phyloP scores from a whole-genome alignment of 1,140 invertebrate genomes.

The Hyphantria cunea region DNA sequence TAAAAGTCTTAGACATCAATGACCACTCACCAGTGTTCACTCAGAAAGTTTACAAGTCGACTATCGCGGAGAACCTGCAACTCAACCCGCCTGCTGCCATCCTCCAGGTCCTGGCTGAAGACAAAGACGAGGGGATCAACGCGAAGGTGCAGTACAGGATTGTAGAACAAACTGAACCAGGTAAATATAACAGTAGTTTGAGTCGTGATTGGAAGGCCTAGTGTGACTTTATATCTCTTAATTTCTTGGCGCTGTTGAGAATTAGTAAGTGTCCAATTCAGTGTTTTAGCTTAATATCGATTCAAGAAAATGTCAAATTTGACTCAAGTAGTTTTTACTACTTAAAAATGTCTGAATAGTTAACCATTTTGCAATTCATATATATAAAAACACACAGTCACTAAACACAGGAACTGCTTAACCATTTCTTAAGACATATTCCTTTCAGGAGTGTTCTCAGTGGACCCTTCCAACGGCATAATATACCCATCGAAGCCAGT shows the following conservation, averaged over 20 bases:
- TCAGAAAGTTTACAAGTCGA: constrained; percentile 88
- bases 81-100: constrained; percentile 89
- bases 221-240: too few relatives aligned
- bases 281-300: too few relatives aligned
- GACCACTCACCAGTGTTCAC: constrained; percentile 92
- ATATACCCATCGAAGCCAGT: constrained; percentile 89
- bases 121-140: constrained; percentile 90
- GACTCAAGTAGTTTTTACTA: too few relatives aligned
- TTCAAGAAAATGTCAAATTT: too few relatives aligned
- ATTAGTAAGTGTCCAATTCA: too few relatives aligned
- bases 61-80: constrained; percentile 91
- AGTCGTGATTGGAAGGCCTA: too few relatives aligned
- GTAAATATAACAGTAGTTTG: constrained; percentile 45
- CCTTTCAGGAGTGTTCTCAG: constrained; percentile 85
- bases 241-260: too few relatives aligned
- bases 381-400: background rate
- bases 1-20: constrained; percentile 92
- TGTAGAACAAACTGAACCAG: constrained; percentile 77
- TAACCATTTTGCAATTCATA: too few relatives aligned
- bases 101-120: constrained; percentile 89
- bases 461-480: constrained; percentile 89
- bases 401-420: background rate
- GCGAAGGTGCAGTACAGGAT: constrained; percentile 90
- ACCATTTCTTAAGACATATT: constrained; percentile 1
- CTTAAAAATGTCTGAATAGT: too few relatives aligned